Conservation (phyloP, 2,888 invertebrate species). For the Orgyia antiqua region DNA sequence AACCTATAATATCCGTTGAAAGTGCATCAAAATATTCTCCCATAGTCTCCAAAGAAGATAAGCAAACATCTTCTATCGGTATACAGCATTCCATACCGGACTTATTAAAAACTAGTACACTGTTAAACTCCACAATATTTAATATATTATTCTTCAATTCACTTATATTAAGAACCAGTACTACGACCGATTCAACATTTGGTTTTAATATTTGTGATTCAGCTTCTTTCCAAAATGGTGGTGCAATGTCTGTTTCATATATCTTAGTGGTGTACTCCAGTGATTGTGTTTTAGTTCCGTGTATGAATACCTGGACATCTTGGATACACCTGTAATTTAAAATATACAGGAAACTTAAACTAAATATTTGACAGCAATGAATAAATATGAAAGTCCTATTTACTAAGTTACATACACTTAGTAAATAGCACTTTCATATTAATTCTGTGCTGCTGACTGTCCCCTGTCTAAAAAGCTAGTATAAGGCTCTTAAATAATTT, state of each 20-base stretch:
- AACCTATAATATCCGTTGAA: conserved; percentile 31
- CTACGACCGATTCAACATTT: conserved; percentile 29
- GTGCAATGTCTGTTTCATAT: conserved; percentile 27
- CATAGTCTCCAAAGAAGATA: conserved; percentile 44
- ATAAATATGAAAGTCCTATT: no score
- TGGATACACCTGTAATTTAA: conserved; percentile 40
- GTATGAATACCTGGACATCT: conserved; percentile 42
- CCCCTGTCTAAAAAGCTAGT: no score
- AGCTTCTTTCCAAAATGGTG: conserved; percentile 45
- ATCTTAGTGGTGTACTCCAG: conserved; percentile 49
- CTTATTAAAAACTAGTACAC: conserved; percentile 40
- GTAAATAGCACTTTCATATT: no score
- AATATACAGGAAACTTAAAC: no score
- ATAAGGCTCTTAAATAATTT: no score
- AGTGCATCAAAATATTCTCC: conserved; percentile 49
- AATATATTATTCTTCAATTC: conserved; percentile 39
- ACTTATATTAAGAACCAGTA: conserved; percentile 37
- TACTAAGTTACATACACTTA: no score
- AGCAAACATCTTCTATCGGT: conserved; percentile 42
- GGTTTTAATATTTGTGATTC: conserved; percentile 20
- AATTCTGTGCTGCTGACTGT: no score
- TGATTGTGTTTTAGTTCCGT: conserved; percentile 29
- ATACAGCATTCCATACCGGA: conserved; percentile 34
- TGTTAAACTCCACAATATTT: conserved; percentile 43
- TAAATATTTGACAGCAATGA: no score